These are phyloP conservation scores for Manis pentadactyla DNA, from an alignment of 2,797 vertebrate species.

Conservation along the genomic window DNA sequence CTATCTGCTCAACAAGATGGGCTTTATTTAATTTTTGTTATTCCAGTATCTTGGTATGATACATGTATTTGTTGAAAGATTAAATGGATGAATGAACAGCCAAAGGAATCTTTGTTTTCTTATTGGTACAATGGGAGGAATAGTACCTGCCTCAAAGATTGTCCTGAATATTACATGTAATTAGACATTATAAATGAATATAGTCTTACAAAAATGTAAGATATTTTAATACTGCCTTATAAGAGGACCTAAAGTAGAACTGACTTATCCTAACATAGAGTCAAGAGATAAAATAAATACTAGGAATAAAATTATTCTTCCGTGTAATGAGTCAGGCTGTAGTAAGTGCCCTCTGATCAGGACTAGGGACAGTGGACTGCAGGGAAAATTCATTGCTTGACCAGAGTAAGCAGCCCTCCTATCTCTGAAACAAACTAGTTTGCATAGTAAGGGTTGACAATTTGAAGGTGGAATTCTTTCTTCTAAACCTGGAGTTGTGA, in stretches of 20 bases:
- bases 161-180: slow-evolving; percentile 2
- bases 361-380: neutral
- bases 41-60: neutral
- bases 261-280: neutral
- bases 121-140: neutral
- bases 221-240: neutral
- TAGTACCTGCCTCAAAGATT: neutral
- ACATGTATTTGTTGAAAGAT: neutral
- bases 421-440: neutral
- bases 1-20: neutral
- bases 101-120: slow-evolving; percentile 45
- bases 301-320: neutral
- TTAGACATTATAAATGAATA: slow-evolving; percentile 8
- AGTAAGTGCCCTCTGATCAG: neutral
- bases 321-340: neutral
- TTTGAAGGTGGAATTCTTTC: neutral
- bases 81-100: neutral
- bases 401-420: neutral
- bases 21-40: neutral
- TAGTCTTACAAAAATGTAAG: slow-evolving; percentile 17
- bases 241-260: neutral
- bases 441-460: neutral
- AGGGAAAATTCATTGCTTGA: slow-evolving; percentile 29
- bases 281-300: slow-evolving; percentile 21
- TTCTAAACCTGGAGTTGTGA: slow-evolving; percentile 13